Conservation (phyloP, 92 coral and sea anemone genomes). For the Anthopleura xanthogrammica region DNA sequence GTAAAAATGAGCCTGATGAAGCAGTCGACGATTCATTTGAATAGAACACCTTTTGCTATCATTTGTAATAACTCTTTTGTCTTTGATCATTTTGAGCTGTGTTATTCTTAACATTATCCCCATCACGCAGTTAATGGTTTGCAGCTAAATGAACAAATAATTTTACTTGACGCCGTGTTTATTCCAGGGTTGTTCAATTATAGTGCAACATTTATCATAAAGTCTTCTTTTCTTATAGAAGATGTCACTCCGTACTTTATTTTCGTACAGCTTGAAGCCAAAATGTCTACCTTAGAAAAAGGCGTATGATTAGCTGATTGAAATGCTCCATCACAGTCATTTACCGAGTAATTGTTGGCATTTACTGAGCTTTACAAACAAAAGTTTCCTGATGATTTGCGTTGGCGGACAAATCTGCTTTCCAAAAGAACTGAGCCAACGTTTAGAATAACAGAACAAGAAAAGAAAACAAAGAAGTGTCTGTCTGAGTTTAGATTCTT, state of each 20-base stretch:
- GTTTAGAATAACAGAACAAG: neutral
- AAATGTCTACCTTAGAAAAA: neutral
- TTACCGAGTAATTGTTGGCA: neutral
- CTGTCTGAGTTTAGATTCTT: neutral
- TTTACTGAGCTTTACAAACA: constrained; percentile 8
- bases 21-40: neutral
- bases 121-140: neutral
- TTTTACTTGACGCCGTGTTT: neutral
- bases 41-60: neutral
- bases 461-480: neutral
- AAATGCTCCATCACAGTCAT: neutral
- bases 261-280: neutral
- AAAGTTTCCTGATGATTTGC: constrained; percentile 15
- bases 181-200: constrained; percentile 2
- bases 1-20: neutral
- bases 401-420: constrained; percentile 20
- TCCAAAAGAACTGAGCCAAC: neutral
- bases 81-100: neutral
- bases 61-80: neutral
- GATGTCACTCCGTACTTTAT: neutral
- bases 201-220: neutral
- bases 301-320: neutral
- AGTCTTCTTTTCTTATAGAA: neutral
- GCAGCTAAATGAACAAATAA: neutral
- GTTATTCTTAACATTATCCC: neutral